Conservation (phyloP, 2,113 vertebrate species). For the Ophiodon elongatus region DNA sequence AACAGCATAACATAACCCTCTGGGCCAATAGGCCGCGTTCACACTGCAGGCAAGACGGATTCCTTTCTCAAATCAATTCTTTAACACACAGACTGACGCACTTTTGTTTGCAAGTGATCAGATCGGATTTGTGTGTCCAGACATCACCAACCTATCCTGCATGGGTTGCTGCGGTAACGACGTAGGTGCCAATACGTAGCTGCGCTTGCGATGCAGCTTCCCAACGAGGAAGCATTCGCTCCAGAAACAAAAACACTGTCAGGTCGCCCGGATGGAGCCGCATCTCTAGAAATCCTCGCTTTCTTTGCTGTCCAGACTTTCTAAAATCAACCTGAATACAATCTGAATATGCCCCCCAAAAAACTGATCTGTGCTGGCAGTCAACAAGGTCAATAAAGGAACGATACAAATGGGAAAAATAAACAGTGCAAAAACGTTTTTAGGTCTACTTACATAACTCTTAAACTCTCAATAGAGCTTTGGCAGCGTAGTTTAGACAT, state of each 20-base stretch:
- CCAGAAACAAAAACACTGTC: not conserved
- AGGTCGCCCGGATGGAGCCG: not conserved
- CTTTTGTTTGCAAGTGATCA: too few species aligned
- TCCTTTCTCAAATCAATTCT: not conserved
- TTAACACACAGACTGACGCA: not conserved
- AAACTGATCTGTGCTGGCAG: not conserved
- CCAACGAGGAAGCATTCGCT: not conserved
- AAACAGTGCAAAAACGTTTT: not conserved
- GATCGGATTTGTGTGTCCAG: too few species aligned
- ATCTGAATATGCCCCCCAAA: not conserved
- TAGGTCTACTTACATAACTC: not conserved
- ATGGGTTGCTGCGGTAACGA: not conserved
- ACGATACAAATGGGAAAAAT: not conserved
- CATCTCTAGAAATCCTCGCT: not conserved
- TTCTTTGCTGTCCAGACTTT: not conserved
- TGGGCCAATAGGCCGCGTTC: not conserved
- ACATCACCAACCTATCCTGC: too few species aligned
- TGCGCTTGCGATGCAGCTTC: too few species aligned
- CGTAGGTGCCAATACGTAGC: not conserved
- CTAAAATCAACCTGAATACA: not conserved
- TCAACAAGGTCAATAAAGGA: not conserved
- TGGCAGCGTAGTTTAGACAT: slow-evolving; percentile 6
- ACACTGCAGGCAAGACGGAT: not conserved
- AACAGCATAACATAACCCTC: not conserved
- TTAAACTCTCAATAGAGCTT: slow-evolving; percentile 5